phyloP scores from a whole-genome alignment of 2,113 vertebrate species.

The Malaclemys terrapin region DNA sequence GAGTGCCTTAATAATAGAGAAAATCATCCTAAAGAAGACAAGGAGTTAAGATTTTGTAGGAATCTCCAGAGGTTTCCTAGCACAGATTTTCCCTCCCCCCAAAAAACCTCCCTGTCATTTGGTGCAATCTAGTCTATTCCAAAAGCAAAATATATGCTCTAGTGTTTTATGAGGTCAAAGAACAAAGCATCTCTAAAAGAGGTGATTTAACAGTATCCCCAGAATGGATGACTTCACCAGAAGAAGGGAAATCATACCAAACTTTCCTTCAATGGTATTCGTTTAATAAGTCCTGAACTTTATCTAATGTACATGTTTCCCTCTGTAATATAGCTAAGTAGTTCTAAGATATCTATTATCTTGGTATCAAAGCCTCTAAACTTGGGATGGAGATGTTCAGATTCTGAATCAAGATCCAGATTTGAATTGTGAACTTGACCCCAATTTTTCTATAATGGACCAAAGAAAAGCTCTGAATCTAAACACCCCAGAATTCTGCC shows the following conservation, averaged over 20 bases:
- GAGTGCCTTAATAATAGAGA: neutral
- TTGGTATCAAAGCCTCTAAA: neutral
- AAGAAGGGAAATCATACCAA: neutral
- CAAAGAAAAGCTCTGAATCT: neutral
- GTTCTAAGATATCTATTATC: neutral
- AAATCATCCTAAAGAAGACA: neutral
- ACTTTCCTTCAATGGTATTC: neutral
- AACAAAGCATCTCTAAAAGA: neutral
- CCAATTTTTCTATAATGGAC: neutral
- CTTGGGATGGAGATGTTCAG: neutral
- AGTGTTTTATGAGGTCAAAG: neutral
- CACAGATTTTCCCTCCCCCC: neutral
- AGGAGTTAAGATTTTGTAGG: neutral
- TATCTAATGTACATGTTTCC: neutral
- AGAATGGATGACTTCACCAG: neutral
- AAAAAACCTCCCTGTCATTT: neutral
- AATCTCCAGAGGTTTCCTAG: neutral
- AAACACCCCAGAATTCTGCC: neutral
- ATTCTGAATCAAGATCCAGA: neutral
- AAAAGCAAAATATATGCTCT: neutral
- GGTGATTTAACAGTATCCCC: neutral
- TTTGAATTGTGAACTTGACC: neutral
- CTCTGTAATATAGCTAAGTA: too few relatives aligned
- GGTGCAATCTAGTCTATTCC: neutral
- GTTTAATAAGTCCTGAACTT: neutral